Base-by-base conservation (phyloP, 2,888 invertebrate species). In the Cryptocephalus primarius region DNA sequence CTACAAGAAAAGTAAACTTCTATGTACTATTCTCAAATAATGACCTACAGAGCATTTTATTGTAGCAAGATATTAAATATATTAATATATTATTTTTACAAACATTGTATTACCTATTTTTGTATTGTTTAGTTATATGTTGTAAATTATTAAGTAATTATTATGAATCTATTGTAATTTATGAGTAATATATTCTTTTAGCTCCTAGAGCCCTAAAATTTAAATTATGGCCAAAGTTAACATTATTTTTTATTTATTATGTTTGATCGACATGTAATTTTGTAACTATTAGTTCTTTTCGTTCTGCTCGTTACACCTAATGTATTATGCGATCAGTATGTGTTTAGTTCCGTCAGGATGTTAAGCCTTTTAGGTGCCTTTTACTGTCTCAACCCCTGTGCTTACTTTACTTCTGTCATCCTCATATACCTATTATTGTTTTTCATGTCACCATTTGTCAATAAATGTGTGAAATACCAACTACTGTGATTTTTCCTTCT, bases 141-240 rank as follows among this genome's bases (percentile, higher is more conserved):
- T 53, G 48, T 48, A 39, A 43, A 47, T 49, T 49, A 36, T 50
- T 44, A 47, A 42, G 42, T 33, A 44, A 43, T 48, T 48, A 40
- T 31, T 46, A 47, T 40, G 46, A 50, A 46, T 46, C 48, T 47
- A 49, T 50, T 55, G 48, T 52, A 57, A 60, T 55, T 55, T 51
- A 57, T 59, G 53, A 59, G 51, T 61, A 61, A 61, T 62, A 61
- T 62, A 62, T 61, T 60, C 55, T 57, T 57, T 48, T 43, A 53
- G 60, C 62, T 61, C 60, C 42, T 49, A 46, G 59, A 62, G 59
- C 59, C 47, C 47, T 55, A 57, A 57, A 52, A 54, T 62, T 59
- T 62, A 60, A 59, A 59, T 61, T 62, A 60, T 68, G 68, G 67
- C 69, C 68, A 70, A 70, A 70, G 69, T 69, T 67, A 66, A 64